Percentiles rank a stretch among this genome's conserved stretches.
Conservation (phyloP, 2,888 invertebrate species). For the Orthonychiurus folsomi region DNA sequence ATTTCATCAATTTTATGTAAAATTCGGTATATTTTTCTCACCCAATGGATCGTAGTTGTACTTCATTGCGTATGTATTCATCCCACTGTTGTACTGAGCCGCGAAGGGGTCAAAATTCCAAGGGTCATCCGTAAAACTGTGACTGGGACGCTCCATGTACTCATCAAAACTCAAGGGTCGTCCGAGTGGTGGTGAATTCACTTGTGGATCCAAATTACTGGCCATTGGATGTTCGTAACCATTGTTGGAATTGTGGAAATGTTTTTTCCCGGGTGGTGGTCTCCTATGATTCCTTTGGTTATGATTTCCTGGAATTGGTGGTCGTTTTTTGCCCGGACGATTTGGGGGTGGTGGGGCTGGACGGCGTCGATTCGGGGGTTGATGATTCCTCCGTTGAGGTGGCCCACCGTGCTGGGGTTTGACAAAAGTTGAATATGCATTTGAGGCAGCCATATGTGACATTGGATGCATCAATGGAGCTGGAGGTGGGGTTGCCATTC, state of each 20-base stretch:
- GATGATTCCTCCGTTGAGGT: neutral
- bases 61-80: conserved; percentile 28
- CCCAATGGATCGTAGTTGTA: conserved; percentile 40
- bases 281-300: conserved; percentile 4
- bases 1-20: neutral
- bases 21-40: conserved; percentile 11
- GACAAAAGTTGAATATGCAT: conserved; percentile 15
- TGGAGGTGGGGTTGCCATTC: conserved; percentile 39
- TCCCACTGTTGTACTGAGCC: conserved; percentile 23
- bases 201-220: conserved; percentile 29
- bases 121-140: conserved; percentile 38
- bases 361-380: conserved; percentile 7
- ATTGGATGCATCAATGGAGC: conserved; percentile 39
- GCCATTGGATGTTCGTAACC: conserved; percentile 28
- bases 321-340: conserved; percentile 13
- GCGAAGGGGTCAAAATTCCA: conserved; percentile 40
- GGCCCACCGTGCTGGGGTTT: neutral
- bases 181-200: conserved; percentile 35
- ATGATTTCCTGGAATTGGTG: conserved; percentile 13
- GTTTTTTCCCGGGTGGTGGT: conserved; percentile 5
- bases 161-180: conserved; percentile 37
- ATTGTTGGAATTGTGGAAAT: neutral
- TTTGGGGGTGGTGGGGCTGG: conserved; percentile 11
- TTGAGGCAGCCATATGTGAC: conserved; percentile 28
- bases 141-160: conserved; percentile 38